These are phyloP conservation scores for Euura saliciscinereae DNA, from an alignment of 1,140 invertebrate genomes.

Conservation along the genomic window DNA sequence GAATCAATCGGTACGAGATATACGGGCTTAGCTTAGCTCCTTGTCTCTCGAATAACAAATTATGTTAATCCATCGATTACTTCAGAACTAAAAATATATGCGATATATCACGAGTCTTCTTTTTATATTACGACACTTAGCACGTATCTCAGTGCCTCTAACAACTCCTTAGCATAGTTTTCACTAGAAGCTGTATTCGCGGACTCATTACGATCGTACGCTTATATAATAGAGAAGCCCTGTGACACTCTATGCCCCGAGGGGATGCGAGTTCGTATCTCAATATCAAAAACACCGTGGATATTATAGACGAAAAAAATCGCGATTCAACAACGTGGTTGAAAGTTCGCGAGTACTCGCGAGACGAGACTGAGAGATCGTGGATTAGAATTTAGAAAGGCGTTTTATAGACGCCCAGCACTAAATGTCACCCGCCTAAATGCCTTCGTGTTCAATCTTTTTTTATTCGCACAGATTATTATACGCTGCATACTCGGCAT, in stretches of 20 bases:
- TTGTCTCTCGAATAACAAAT: not conserved
- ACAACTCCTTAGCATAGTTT: no score
- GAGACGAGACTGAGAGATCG: conserved; percentile 29
- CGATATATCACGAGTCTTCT: no score
- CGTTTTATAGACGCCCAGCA: conserved; percentile 6
- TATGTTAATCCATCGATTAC: conserved; percentile 2
- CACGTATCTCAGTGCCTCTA: not conserved
- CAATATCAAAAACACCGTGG: no score
- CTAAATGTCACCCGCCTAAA: conserved; percentile 19
- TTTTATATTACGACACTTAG: not conserved
- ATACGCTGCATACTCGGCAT: no score
- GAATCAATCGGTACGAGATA: not conserved
- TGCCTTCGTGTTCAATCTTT: not conserved
- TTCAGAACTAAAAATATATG: not conserved
- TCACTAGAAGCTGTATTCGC: no score
- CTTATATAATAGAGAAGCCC: no score
- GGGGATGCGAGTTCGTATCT: no score
- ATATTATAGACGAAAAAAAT: no score
- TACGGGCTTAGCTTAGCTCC: not conserved
- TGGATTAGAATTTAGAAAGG: conserved; percentile 42
- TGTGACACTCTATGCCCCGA: no score
- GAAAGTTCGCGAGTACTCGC: conserved; percentile 29
- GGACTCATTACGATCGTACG: no score
- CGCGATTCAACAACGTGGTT: conserved; percentile 25
- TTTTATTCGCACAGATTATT: no score